A percentile compares a stretch with the other conserved stretches of the same genome.
Evolutionary conservation across 1,140 invertebrate species (phyloP).

Genomic region (Carcinoscorpius rotundicauda): DNA sequence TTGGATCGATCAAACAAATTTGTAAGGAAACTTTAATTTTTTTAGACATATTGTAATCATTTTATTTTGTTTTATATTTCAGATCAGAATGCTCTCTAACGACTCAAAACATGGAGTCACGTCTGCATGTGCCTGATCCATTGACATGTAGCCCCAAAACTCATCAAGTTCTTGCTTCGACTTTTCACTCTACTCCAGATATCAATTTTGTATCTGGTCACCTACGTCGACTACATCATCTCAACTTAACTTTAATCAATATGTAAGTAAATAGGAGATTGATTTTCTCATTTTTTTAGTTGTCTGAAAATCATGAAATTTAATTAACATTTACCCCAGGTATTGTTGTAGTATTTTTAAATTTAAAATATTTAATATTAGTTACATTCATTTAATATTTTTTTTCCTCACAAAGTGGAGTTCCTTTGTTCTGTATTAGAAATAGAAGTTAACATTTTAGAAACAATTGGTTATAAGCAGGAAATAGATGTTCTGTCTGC

Average conservation of each 20-base stretch:
- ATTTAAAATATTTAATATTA: no score
- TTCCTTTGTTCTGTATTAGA: background rate
- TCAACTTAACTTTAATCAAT: background rate
- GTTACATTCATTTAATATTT: background rate
- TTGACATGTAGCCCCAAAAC: background rate
- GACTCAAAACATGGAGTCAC: background rate
- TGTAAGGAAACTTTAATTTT: no score
- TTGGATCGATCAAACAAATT: no score
- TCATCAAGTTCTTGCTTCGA: background rate
- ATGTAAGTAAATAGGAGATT: constrained; percentile 1
- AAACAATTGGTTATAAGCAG: background rate
- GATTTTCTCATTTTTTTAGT: background rate
- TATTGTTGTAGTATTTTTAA: no score
- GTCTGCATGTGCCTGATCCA: background rate
- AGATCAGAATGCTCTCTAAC: constrained; percentile 5
- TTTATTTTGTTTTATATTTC: background rate
- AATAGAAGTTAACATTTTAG: background rate
- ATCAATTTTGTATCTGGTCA: background rate
- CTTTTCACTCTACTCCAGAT: no score
- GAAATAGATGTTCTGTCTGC: no score
- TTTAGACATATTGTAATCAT: no score
- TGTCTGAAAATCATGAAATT: no score
- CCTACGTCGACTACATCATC: background rate
- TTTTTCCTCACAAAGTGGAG: background rate
- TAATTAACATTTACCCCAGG: no score